phyloP scores from a whole-genome alignment of 23 tunicate genomes.

The Ascidia mentula region DNA sequence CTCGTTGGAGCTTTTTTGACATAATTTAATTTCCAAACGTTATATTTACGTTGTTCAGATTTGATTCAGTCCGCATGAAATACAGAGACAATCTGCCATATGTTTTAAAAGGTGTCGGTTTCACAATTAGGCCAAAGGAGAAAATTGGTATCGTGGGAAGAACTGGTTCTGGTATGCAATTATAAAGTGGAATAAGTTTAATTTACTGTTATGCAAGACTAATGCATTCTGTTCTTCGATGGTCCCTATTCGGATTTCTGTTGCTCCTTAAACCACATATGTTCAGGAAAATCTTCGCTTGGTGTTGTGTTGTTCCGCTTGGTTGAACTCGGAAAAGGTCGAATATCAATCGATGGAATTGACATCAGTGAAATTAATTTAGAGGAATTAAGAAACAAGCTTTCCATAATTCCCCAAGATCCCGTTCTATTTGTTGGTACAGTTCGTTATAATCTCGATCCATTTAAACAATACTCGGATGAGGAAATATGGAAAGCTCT shows the following conservation, averaged over 20 bases:
- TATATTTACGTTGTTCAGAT: slow-evolving; percentile 23
- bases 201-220: no score
- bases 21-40: neutral
- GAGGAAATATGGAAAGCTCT: slow-evolving; percentile 87
- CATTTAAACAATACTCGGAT: slow-evolving; percentile 81
- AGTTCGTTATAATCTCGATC: slow-evolving; percentile 90
- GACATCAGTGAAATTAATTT: slow-evolving; percentile 37
- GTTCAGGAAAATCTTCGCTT: slow-evolving; percentile 78
- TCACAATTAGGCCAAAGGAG: slow-evolving; percentile 63
- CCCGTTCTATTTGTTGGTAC: slow-evolving; percentile 87
- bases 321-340: slow-evolving; percentile 51
- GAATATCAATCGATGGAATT: slow-evolving; percentile 54
- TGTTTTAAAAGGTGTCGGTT: slow-evolving; percentile 49
- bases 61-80: slow-evolving; percentile 53
- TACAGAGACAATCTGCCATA: slow-evolving; percentile 69
- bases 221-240: no score
- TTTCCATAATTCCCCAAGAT: slow-evolving; percentile 95
- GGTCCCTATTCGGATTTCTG: no score
- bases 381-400: slow-evolving; percentile 46
- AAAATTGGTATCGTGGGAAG: slow-evolving; percentile 95
- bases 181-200: no score
- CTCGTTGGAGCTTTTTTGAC: no score
- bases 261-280: no score
- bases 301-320: slow-evolving; percentile 72
- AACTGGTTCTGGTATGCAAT: slow-evolving; percentile 88